Conservation (phyloP, 2,113 vertebrate species). For the Gasterosteus nipponicus region DNA sequence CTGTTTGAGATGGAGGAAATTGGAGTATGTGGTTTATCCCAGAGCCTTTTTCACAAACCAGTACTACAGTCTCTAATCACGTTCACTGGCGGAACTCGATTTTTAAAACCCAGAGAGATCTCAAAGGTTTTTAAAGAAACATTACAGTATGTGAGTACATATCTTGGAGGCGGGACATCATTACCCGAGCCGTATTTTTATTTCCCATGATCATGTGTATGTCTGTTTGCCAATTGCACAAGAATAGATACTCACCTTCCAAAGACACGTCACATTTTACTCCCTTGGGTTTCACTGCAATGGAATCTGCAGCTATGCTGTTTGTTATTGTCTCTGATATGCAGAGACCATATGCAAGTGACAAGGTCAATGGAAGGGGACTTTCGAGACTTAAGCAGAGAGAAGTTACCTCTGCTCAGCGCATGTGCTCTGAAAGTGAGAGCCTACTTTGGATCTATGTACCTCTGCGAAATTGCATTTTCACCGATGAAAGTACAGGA, state of each 20-base stretch:
- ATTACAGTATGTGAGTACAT: constrained; percentile 39
- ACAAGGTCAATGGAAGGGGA: no score
- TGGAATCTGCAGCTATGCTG: no score
- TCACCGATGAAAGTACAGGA: no score
- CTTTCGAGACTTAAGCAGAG: no score
- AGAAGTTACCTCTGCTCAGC: no score
- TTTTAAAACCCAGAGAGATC: constrained; percentile 41
- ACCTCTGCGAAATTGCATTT: no score
- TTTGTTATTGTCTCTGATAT: no score
- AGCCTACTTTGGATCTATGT: no score
- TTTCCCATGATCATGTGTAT: constrained; percentile 6
- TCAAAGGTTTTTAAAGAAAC: constrained; percentile 31
- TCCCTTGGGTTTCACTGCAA: no score
- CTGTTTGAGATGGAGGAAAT: background rate
- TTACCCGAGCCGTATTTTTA: constrained; percentile 34
- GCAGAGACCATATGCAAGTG: no score
- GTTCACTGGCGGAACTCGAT: constrained; percentile 29
- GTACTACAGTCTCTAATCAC: background rate
- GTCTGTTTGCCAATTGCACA: constrained; percentile 14
- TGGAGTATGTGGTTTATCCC: background rate
- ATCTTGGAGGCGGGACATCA: constrained; percentile 30
- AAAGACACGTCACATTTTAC: background rate
- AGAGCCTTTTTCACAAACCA: background rate
- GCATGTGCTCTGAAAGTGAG: no score
- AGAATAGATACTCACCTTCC: constrained; percentile 9